These are phyloP conservation scores for Xyrichtys novacula DNA, from an alignment of 2,797 vertebrate species.

Conservation along the genomic window DNA sequence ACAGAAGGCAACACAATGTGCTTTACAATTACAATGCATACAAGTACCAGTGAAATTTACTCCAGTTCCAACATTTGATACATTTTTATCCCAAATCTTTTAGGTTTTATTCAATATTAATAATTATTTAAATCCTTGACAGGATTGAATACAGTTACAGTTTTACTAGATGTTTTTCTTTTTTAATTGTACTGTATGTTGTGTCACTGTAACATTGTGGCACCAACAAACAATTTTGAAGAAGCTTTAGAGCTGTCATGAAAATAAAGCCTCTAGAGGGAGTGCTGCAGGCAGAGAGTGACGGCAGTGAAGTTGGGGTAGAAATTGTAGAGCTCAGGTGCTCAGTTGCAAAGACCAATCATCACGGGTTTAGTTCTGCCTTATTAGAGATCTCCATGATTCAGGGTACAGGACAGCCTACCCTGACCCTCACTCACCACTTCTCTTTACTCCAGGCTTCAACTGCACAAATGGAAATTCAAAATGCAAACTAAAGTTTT, in stretches of 20 bases:
- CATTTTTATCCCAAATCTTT: too few relatives aligned
- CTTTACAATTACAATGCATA: too few relatives aligned
- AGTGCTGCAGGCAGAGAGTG: constrained; percentile 29
- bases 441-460: constrained; percentile 48
- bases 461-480: constrained; percentile 51
- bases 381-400: constrained; percentile 79
- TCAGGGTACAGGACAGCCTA: constrained; percentile 64
- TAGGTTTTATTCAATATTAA: too few relatives aligned
- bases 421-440: constrained; percentile 73
- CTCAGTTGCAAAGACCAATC: constrained; percentile 69
- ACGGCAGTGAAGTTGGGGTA: constrained; percentile 32
- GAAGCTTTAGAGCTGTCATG: constrained; percentile 24
- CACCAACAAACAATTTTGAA: not conserved
- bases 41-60: too few relatives aligned
- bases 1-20: too few relatives aligned
- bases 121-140: too few relatives aligned
- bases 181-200: too few relatives aligned
- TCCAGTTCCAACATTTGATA: too few relatives aligned
- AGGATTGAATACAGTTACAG: too few relatives aligned
- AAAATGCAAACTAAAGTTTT: constrained; percentile 28
- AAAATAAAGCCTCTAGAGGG: constrained; percentile 49
- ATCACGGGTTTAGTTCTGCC: constrained; percentile 67
- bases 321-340: constrained; percentile 76
- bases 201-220: too few relatives aligned
- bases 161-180: too few relatives aligned